Evolutionary conservation across 1,140 invertebrate genomes (phyloP), one percentile per base, ranked within the genome.

Genomic region (Hyles vespertilio): DNA sequence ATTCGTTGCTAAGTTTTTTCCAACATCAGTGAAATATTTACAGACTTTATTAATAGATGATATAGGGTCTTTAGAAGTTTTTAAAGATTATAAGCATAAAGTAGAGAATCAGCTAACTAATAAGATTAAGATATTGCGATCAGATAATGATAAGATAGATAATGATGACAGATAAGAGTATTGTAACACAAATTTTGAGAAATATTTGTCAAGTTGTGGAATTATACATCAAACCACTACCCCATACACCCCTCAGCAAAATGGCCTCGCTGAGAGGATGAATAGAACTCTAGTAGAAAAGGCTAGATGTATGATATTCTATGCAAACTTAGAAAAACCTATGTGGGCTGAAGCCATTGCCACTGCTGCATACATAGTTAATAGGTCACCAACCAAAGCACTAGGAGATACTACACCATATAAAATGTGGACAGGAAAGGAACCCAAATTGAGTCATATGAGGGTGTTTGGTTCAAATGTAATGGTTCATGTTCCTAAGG

Each of bases 391-490:
- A 3, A 74, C 55, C 32, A 63, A 57, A 10, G 40, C 50, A 6
- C 36, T 72, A 8, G 8, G 32, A 32, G 58, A 55, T 8, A 69
- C 53, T 45, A 89, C 84, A 5, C 81, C 85, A 5, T 67, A 78
- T 57, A 77, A 90, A 72, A 22, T 79, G 10, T 89, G 87, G 82
- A 68, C 50, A 50, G 73, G 76, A n/a, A 51, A 59, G 32, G 83
- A 82, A 65, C 79, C 81, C 8, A 61, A 84, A 45, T n/a, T 90
- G 45, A 22, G n/a, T 7, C 5, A 51, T 32, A 6, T 51, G 12
- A 47, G 46, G 22, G 69, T 80, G 47, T 90, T 91, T 78, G 89
- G 87, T 7, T 86, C 77, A 58, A 60, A 67, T 54, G 82, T 67
- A 7, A 78, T 84, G 67, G 70, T 71, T 0, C 78, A 81, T 43